Conservation (phyloP, 2,113 vertebrate genomes). For the Nothocercus julius region DNA sequence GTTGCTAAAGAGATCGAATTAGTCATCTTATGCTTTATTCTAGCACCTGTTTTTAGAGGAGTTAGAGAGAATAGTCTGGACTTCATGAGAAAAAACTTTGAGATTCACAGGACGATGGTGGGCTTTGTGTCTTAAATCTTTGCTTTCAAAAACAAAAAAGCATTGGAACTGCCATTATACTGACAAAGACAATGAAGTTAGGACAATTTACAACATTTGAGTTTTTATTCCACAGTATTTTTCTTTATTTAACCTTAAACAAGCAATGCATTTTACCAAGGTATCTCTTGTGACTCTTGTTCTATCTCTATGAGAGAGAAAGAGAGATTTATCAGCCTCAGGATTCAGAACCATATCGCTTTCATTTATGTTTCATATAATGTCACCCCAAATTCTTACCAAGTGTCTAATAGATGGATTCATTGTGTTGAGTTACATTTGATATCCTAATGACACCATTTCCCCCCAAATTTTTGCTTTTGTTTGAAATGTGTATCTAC, state of each 20-base stretch:
- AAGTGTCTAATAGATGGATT: neutral
- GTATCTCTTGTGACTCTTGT: neutral
- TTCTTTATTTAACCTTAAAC: neutral
- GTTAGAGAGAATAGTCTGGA: neutral
- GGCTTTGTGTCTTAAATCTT: neutral
- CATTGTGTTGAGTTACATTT: neutral
- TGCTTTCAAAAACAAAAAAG: neutral
- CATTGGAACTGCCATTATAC: neutral
- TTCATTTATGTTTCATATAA: neutral
- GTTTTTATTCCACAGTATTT: neutral
- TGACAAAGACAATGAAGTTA: neutral
- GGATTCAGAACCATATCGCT: neutral
- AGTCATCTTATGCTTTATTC: neutral
- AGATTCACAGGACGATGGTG: neutral
- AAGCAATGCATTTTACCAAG: neutral
- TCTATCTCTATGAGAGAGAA: neutral
- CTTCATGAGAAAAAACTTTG: neutral
- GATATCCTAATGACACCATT: neutral
- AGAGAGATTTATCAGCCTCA: neutral
- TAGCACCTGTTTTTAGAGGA: neutral
- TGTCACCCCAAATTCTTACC: neutral
- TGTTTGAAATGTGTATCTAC: neutral
- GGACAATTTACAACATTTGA: neutral
- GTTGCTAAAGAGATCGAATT: neutral
- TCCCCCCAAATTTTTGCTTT: fast-evolving